Percentiles rank a stretch among this genome's conserved stretches.
phyloP scores from a whole-genome alignment of 2,888 invertebrate genomes.

The Leptura quadrifasciata region DNA sequence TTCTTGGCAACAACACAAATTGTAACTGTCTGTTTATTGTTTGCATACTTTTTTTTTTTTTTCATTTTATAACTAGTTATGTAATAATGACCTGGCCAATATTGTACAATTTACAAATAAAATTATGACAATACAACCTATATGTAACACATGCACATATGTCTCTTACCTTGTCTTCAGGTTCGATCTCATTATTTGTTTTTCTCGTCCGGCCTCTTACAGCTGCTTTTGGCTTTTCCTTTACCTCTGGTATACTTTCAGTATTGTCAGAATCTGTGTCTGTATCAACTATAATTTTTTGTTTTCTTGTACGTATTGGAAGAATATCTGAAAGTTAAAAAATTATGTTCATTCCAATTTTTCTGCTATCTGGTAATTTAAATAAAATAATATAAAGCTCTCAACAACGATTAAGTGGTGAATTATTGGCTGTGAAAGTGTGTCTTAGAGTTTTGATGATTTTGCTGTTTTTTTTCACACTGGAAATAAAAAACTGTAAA shows the following conservation, averaged over 20 bases:
- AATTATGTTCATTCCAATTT: neutral
- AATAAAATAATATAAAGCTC: neutral
- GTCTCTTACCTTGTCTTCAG: constrained; percentile 52
- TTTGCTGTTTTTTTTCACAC: too few relatives aligned
- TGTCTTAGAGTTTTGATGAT: too few relatives aligned
- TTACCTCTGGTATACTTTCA: constrained; percentile 51
- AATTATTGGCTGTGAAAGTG: too few relatives aligned
- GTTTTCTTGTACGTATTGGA: constrained; percentile 47
- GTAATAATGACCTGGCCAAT: too few relatives aligned
- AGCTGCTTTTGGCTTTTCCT: constrained; percentile 67
- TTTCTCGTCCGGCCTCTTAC: constrained; percentile 65
- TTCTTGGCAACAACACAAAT: too few relatives aligned
- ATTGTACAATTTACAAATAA: too few relatives aligned
- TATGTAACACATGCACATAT: neutral
- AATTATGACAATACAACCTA: too few relatives aligned
- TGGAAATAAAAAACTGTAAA: too few relatives aligned
- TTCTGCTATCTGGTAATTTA: too few relatives aligned
- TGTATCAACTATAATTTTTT: constrained; percentile 53
- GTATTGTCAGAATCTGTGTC: constrained; percentile 63
- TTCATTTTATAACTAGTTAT: too few relatives aligned
- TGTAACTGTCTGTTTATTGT: too few relatives aligned
- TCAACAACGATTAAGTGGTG: neutral
- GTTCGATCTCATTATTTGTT: constrained; percentile 49
- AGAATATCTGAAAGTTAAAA: constrained; percentile 36
- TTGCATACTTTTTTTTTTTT: too few relatives aligned